Conservation (phyloP, 1,140 invertebrate species). For the Spodoptera frugiperda region DNA sequence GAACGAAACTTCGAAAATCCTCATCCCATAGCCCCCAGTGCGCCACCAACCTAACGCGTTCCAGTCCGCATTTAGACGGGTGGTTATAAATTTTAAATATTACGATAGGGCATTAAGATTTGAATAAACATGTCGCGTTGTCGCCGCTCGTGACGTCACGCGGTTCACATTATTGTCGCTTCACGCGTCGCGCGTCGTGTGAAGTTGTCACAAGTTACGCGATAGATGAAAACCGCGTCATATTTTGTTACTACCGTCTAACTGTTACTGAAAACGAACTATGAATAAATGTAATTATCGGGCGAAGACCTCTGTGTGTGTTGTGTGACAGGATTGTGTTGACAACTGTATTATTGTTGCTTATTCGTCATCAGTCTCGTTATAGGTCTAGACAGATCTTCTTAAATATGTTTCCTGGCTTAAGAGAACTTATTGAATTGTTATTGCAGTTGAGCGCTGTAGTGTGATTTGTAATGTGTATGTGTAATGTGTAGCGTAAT, state of each 20-base stretch:
- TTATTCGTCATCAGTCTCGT: no score
- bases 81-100: slow-evolving; percentile 70
- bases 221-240: slow-evolving; percentile 9
- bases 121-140: slow-evolving; percentile 74
- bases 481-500: no score
- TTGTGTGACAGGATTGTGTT: no score
- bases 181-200: slow-evolving; percentile 57
- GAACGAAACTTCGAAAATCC: background rate
- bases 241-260: background rate
- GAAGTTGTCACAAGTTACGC: slow-evolving; percentile 41
- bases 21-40: slow-evolving; percentile 1
- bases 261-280: background rate
- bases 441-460: no score
- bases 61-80: slow-evolving; percentile 54
- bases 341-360: no score
- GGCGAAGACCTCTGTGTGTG: background rate
- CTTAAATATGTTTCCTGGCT: no score
- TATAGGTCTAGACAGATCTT: no score
- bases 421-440: no score
- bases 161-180: slow-evolving; percentile 50
- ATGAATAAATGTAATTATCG: background rate
- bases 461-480: no score
- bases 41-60: background rate
- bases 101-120: slow-evolving; percentile 71
- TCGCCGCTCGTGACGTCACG: slow-evolving; percentile 44